Base-by-base conservation (phyloP, 2,113 vertebrate genomes). In the Tenrec ecaudatus region DNA sequence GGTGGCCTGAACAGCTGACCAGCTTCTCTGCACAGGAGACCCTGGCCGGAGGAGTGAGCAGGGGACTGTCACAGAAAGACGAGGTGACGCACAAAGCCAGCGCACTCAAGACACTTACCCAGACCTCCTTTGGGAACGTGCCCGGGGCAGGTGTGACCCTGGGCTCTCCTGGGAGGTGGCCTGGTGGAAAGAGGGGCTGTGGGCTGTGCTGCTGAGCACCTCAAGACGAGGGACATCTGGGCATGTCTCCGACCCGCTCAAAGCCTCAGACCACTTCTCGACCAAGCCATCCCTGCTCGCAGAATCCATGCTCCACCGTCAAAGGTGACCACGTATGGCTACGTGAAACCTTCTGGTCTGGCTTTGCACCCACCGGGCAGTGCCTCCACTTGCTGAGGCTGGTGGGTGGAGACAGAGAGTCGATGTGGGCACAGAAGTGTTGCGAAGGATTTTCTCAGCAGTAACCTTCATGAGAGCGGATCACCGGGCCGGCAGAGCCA, bases 1-100 rank as follows among this genome's bases (percentile, higher is more conserved):
- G 96, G 89, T 91, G 95, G 82, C 87, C 89, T 94, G 89, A 97
- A 95, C 95, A 62, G 90, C 96, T 97, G 96, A 97, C 96, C 97
- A 97, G 94, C 81, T 95, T 97, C 95, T 43, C 4, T 19, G 75
- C 76, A 80, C 91, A 86, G 96, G 97, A 97, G 97, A 98, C 96
- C 97, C 97, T 97, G 95, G 92, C 92, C 85, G 17, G 40, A 62
- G 75, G 20, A 95, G 76, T 3, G 10, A 47, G 25, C 91, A 94
- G 87, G 57, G 85, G 82, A 93, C 97, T 96, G 81, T 89, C 97
- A 94, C 87, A 89, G 86, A 95, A 97, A 96, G 5, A 17, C 1
- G 88, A 97, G 31, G 57, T 66, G 15, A 38, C 83, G 77, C 83
- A 81, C 82, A 83, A 95, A 95, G 47, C 64, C 92, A 17, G 43